phyloP scores from a whole-genome alignment of 1,140 invertebrate species.

The Drosophila albomicans region DNA sequence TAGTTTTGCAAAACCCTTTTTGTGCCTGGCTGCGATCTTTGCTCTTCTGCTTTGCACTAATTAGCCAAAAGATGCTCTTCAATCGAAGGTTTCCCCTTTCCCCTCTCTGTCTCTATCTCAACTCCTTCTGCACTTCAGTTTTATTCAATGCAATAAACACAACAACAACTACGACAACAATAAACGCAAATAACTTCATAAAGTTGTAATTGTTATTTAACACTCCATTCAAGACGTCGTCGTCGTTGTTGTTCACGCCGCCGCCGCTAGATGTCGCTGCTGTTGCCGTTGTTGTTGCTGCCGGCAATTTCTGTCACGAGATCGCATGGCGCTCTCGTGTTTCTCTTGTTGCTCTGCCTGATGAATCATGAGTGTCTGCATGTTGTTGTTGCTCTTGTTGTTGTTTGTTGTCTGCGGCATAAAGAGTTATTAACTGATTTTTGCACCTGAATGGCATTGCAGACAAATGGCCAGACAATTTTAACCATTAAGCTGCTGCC shows the following conservation, averaged over 20 bases:
- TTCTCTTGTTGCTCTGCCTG: background rate
- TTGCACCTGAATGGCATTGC: conserved; percentile 64
- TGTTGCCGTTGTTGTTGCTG: conserved; percentile 36
- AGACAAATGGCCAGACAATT: conserved; percentile 64
- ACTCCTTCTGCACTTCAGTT: conserved; percentile 5
- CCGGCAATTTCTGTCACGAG: conserved; percentile 66
- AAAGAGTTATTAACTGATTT: conserved; percentile 77
- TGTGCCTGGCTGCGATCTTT: conserved; percentile 31
- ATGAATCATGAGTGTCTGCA: conserved; percentile 50
- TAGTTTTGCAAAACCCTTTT: conserved; percentile 54
- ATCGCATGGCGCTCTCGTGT: conserved; percentile 26
- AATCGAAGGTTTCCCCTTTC: too few species aligned
- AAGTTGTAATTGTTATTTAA: conserved; percentile 76
- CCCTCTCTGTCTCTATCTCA: background rate
- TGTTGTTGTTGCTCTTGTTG: conserved; percentile 42
- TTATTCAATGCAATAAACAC: conserved; percentile 37
- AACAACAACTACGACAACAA: conserved; percentile 35
- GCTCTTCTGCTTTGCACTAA: conserved; percentile 51
- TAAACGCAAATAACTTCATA: conserved; percentile 68
- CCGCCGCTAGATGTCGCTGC: conserved; percentile 72
- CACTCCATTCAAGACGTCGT: conserved; percentile 45
- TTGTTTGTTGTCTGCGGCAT: conserved; percentile 56
- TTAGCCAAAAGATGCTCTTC: conserved; percentile 34
- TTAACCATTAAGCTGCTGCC: conserved; percentile 26
- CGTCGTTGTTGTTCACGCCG: conserved; percentile 3